These are phyloP conservation scores for Geodia barretti DNA, from an alignment of 37 sponge, comb jelly and placozoan genomes.

Conservation along the genomic window DNA sequence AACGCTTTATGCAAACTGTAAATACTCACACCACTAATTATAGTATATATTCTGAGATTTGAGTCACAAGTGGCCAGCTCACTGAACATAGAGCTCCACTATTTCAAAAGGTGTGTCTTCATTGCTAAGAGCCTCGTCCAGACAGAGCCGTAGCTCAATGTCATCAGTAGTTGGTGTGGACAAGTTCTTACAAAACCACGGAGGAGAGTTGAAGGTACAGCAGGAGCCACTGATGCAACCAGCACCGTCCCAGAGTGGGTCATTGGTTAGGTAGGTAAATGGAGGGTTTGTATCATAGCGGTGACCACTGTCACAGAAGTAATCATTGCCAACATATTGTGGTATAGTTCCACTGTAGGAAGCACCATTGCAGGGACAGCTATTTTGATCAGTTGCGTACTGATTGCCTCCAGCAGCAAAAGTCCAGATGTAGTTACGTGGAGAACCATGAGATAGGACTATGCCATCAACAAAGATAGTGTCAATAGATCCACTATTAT, in stretches of 20 bases:
- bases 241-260: constrained; percentile 44
- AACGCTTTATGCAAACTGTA: too few relatives aligned
- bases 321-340: constrained; percentile 29
- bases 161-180: constrained; percentile 3
- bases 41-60: too few relatives aligned
- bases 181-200: constrained; percentile 7
- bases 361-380: constrained; percentile 7
- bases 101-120: constrained; percentile 4
- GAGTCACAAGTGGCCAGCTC: too few relatives aligned
- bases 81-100: constrained; percentile 4
- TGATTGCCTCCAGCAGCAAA: constrained; percentile 25
- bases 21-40: too few relatives aligned
- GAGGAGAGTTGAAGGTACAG: neutral
- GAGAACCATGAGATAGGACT: constrained; percentile 19
- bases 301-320: constrained; percentile 34
- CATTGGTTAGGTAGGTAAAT: neutral
- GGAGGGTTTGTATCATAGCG: neutral
- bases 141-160: constrained; percentile 29
- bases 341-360: neutral
- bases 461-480: constrained; percentile 27
- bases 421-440: constrained; percentile 28
- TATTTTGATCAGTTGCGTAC: neutral
- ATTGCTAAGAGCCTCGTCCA: neutral
- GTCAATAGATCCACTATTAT: neutral
- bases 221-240: neutral